Percentiles rank a stretch among this genome's conserved stretches.
Conservation (phyloP, 2,797 vertebrate genomes). For the Ataeniobius toweri region DNA sequence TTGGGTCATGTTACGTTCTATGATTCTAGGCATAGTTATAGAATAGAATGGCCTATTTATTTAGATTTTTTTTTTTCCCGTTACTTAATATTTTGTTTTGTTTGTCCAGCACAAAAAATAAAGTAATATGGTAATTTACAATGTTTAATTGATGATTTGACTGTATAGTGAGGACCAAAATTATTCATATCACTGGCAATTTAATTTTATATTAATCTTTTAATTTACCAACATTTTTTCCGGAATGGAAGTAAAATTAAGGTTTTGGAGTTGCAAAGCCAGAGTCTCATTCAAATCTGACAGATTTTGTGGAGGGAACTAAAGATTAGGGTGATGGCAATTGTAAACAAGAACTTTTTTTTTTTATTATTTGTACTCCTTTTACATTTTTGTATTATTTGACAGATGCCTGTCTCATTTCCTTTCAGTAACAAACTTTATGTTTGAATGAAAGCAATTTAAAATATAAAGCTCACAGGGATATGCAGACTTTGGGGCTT, state of each 20-base stretch:
- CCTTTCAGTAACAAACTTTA: background rate
- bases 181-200: background rate
- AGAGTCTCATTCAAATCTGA: background rate
- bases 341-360: background rate
- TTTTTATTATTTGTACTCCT: too few relatives aligned
- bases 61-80: background rate
- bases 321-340: background rate
- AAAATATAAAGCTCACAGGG: background rate
- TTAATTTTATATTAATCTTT: background rate
- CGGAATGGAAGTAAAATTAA: background rate
- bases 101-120: background rate
- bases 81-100: background rate
- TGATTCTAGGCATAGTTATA: background rate
- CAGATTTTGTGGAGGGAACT: background rate
- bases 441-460: background rate
- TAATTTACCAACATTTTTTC: background rate
- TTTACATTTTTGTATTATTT: background rate
- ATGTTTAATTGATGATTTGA: background rate
- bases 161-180: background rate
- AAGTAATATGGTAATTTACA: background rate
- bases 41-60: background rate
- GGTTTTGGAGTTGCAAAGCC: background rate
- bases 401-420: background rate
- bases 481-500: background rate
- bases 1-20: background rate